Conservation (phyloP, 2,113 vertebrate species). For the Cyanoramphus novaezelandiae region DNA sequence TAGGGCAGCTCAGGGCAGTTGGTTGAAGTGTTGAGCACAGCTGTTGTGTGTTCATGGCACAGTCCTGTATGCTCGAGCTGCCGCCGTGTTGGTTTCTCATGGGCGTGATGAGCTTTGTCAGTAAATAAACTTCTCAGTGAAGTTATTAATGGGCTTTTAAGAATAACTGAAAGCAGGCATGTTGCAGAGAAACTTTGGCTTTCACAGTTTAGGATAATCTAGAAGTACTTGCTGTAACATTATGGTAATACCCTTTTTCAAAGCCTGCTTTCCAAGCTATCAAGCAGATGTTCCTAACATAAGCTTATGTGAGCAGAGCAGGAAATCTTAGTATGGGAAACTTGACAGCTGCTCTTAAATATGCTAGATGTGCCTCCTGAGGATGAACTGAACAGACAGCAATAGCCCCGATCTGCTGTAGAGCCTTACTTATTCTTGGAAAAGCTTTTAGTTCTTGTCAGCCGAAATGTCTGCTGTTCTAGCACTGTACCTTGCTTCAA, state of each 20-base stretch:
- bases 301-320: background rate
- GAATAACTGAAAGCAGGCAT: background rate
- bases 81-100: accelerated
- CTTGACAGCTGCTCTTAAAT: background rate
- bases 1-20: background rate
- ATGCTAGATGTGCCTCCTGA: background rate
- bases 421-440: background rate
- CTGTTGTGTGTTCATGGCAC: background rate
- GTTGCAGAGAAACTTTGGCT: background rate
- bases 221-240: background rate
- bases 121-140: background rate
- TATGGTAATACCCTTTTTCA: background rate
- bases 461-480: background rate
- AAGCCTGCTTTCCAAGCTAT: background rate
- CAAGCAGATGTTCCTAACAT: background rate
- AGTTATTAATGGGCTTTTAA: background rate
- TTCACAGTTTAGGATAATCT: background rate
- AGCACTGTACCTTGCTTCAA: accelerated
- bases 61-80: accelerated
- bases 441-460: background rate
- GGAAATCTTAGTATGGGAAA: background rate
- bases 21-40: accelerated
- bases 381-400: background rate
- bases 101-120: background rate
- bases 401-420: background rate